Evolutionary conservation across 2,113 vertebrate genomes (phyloP).

Genomic region (Narcine bancroftii): DNA sequence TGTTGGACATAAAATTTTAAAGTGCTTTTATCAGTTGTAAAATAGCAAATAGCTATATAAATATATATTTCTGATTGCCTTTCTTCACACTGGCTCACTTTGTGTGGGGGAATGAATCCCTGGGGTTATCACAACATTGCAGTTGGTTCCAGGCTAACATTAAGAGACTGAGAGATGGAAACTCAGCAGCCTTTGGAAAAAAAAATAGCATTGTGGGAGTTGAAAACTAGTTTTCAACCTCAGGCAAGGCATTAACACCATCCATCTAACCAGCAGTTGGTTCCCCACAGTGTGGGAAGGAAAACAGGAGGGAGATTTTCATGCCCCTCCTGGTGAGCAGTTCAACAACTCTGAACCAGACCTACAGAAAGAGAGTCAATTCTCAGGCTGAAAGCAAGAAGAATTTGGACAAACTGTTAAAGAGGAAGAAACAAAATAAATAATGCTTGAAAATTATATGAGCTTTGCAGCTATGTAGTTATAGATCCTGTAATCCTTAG

Average conservation of each 20-base stretch:
- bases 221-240: background rate
- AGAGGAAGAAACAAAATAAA: slow-evolving; percentile 8
- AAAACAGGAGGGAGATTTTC: background rate
- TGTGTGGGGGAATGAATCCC: background rate
- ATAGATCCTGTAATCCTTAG: background rate
- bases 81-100: background rate
- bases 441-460: background rate
- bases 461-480: background rate
- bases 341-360: background rate
- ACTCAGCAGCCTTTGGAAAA: too few species aligned
- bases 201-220: too few species aligned
- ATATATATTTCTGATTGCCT: background rate
- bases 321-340: background rate
- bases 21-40: background rate
- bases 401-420: background rate
- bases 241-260: background rate
- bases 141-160: too few species aligned
- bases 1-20: background rate
- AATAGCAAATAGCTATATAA: background rate
- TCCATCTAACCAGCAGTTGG: background rate
- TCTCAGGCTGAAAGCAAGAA: background rate
- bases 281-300: background rate
- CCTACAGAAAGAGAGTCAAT: background rate
- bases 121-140: background rate
- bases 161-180: too few species aligned